phyloP scores from a whole-genome alignment of 2,797 vertebrate genomes.

The Cossypha heuglini region DNA sequence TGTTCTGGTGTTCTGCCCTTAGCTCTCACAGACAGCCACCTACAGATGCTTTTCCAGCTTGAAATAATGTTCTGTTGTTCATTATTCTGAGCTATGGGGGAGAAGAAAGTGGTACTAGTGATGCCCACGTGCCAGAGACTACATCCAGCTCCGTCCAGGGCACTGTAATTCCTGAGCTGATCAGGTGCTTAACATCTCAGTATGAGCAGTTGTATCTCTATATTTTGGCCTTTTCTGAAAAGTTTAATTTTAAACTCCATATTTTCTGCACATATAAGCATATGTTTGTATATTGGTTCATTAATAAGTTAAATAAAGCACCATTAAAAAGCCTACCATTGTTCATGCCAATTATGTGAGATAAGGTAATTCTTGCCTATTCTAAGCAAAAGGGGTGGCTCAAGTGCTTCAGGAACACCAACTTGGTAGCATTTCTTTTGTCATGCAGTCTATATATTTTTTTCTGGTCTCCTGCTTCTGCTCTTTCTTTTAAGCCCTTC shows the following conservation, averaged over 20 bases:
- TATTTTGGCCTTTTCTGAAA: neutral
- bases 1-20: neutral
- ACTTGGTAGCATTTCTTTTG: neutral
- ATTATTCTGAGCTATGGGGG: neutral
- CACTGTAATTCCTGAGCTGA: neutral
- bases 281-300: neutral
- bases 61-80: neutral
- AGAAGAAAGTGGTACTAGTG: neutral
- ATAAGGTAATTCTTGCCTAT: neutral
- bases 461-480: neutral
- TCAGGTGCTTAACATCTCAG: neutral
- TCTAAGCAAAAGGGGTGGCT: neutral
- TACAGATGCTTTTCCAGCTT: neutral
- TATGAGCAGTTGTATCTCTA: neutral
- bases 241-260: neutral
- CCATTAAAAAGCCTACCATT: neutral
- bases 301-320: neutral
- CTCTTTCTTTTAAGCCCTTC: neutral
- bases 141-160: neutral
- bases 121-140: accelerated
- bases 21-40: neutral
- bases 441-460: neutral
- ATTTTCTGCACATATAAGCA: neutral
- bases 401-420: neutral
- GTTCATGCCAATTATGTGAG: neutral